Percentiles rank a stretch among this genome's conserved stretches.
Conservation (phyloP, 2,113 vertebrate species). For the Dermatemys mawii region DNA sequence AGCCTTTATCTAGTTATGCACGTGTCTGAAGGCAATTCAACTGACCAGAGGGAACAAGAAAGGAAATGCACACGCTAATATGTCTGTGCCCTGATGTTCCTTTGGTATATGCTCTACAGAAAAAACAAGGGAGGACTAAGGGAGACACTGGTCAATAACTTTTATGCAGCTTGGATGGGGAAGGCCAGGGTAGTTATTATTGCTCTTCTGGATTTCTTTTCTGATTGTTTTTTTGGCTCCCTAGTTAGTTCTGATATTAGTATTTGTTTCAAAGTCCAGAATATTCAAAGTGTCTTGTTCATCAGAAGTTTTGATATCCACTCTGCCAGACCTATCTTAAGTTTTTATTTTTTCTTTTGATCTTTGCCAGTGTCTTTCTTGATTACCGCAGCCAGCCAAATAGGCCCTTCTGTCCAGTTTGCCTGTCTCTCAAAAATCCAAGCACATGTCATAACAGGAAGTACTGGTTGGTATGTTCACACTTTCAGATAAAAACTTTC, state of each 20-base stretch:
- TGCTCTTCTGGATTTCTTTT: neutral
- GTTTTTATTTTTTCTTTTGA: neutral
- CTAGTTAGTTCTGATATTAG: neutral
- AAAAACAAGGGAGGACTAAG: neutral
- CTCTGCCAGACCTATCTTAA: neutral
- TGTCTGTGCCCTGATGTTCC: neutral
- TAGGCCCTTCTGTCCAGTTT: neutral
- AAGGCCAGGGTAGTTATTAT: neutral
- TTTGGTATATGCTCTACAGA: neutral
- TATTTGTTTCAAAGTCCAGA: neutral
- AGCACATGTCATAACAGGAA: neutral
- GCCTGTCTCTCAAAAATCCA: neutral
- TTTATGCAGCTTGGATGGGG: neutral
- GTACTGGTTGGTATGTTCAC: neutral
- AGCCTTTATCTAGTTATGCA: neutral
- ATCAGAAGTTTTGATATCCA: neutral
- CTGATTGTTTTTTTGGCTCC: neutral
- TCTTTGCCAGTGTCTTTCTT: neutral
- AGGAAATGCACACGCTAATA: neutral
- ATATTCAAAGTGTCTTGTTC: neutral
- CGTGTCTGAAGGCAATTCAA: neutral
- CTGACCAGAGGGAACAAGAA: neutral
- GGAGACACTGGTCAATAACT: neutral
- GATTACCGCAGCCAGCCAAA: neutral
- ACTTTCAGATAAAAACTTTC: neutral